A percentile compares a stretch with the other conserved stretches of the same genome.
Conservation (phyloP, 2,797 vertebrate species). For the Epinephelus coioides region DNA sequence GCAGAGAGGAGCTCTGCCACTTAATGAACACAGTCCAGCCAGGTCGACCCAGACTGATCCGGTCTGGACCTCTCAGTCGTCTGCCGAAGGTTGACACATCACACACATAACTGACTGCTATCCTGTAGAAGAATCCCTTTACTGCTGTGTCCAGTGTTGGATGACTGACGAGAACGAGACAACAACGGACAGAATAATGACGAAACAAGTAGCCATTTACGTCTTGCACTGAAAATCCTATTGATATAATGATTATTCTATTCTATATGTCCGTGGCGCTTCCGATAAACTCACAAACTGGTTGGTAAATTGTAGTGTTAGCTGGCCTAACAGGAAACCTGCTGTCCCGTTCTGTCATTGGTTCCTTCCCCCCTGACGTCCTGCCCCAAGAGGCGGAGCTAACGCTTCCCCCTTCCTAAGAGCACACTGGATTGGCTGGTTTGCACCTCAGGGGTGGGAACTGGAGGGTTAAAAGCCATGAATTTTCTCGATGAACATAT, state of each 20-base stretch:
- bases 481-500: constrained; percentile 84
- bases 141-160: constrained; percentile 83
- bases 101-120: constrained; percentile 52
- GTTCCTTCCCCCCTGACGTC: constrained; percentile 59
- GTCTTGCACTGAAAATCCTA: constrained; percentile 87
- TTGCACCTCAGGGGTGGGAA: constrained; percentile 77
- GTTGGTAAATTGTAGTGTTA: constrained; percentile 83
- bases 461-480: constrained; percentile 84
- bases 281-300: constrained; percentile 81
- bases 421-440: constrained; percentile 80
- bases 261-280: constrained; percentile 84
- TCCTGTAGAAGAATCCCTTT: constrained; percentile 84
- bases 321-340: constrained; percentile 86
- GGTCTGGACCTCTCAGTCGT: constrained; percentile 33
- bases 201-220: constrained; percentile 87
- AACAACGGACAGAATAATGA: constrained; percentile 61
- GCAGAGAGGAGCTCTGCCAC: constrained; percentile 52
- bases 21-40: constrained; percentile 34
- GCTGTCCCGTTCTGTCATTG: constrained; percentile 67
- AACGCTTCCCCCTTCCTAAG: constrained; percentile 54
- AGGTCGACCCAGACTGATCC: constrained; percentile 14
- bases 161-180: constrained; percentile 67
- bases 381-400: constrained; percentile 59
- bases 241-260: constrained; percentile 71
- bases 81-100: constrained; percentile 20